A percentile compares a stretch with the other conserved stretches of the same genome.
phyloP scores from a whole-genome alignment of 2,113 vertebrate species.

The Oceanites oceanicus region DNA sequence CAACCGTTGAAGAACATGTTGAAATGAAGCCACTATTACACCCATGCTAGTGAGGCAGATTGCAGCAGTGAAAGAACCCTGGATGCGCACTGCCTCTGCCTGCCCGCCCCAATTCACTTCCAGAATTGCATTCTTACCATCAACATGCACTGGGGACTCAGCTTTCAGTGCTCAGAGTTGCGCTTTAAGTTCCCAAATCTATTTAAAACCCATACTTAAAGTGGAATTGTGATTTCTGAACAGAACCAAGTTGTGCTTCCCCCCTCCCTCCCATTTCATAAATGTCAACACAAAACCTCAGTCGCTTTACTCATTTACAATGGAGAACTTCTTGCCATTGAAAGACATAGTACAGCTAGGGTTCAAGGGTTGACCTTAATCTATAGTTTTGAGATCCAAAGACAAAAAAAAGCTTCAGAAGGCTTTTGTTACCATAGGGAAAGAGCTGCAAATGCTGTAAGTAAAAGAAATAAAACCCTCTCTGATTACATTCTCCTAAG shows the following conservation, averaged over 20 bases:
- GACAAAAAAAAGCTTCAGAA: background rate
- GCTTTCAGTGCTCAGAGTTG: background rate
- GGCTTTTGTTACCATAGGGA: background rate
- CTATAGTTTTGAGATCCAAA: background rate
- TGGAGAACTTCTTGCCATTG: background rate
- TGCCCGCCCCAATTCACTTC: background rate
- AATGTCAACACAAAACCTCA: background rate
- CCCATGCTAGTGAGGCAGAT: accelerated
- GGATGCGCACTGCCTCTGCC: background rate
- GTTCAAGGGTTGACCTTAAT: background rate
- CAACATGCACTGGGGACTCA: background rate
- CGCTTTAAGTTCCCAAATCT: background rate
- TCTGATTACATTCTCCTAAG: conserved; percentile 6
- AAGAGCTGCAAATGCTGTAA: background rate
- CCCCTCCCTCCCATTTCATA: background rate
- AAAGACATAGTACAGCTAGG: background rate
- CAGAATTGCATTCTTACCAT: background rate
- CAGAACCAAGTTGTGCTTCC: background rate
- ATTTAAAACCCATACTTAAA: background rate
- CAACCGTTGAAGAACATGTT: accelerated
- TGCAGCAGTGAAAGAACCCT: background rate
- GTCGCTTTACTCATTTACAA: background rate
- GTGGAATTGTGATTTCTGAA: background rate
- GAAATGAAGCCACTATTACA: background rate
- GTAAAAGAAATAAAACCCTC: conserved; percentile 16